Evolutionary conservation across 2,888 invertebrate species (phyloP), one percentile per base, ranked within the genome.

Genomic region (Caenorhabditis sp.): DNA sequence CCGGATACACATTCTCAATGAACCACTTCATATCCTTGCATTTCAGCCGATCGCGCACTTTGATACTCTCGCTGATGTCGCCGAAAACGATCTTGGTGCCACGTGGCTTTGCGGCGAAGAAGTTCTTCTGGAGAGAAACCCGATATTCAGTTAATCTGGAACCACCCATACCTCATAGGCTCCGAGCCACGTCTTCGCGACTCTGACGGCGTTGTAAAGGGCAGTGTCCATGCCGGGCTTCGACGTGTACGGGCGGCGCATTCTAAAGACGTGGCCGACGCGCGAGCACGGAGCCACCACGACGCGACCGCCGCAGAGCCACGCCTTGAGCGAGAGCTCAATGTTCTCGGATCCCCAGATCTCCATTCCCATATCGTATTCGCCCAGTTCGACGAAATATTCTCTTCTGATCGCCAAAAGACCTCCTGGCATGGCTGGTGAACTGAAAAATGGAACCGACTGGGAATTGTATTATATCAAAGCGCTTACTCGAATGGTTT

Each of bases 141-240:
- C n/a, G n/a, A n/a, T n/a, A n/a, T n/a, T n/a, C n/a, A n/a, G n/a
- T n/a, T n/a, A n/a, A n/a, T n/a, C n/a, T n/a, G n/a, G n/a, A n/a
- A n/a, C 11, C 6, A 30, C 17, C 1, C 27, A 39, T 13, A 80
- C 81, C 78, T 79, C 68, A 52, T 82, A 73, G 2, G 50, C 96
- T 93, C 98, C 99, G 94, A 99, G 94, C 99, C 99, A 99, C 89
- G 99, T 99, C 91, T 96, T 95, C 88, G 97, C 98, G 88, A 97
- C 96, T 89, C 99, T 93, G 88, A 96, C 95, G 86, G 97, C 95
- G 92, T 99, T 99, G 92, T 96, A 95, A 88, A 85, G 68, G 93
- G 96, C 94, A 79, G 94, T 93, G 91, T 90, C 90, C 56, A 97
- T 93, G 89, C 98, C 96, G 89, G 85, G 80, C 48, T 84, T 85